Percentiles rank a stretch among this genome's conserved stretches.
phyloP scores from a whole-genome alignment of 1,140 invertebrate species.

The Drosophila nikananu region DNA sequence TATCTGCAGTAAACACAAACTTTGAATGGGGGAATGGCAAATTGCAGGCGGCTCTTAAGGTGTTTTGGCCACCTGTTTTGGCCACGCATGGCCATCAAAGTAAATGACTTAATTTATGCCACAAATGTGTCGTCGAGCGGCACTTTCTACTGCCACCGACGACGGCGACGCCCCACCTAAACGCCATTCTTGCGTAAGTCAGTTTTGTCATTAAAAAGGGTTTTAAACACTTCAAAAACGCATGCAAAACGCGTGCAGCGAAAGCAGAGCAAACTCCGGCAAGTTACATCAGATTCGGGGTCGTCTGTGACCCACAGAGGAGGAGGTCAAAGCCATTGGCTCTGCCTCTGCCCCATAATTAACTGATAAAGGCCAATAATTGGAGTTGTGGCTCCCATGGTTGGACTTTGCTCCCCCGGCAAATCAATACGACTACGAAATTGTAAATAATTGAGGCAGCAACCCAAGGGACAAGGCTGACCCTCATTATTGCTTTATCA shows the following conservation, averaged over 20 bases:
- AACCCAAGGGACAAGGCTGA: conserved; percentile 38
- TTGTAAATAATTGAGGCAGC: conserved; percentile 71
- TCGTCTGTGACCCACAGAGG: conserved; percentile 15
- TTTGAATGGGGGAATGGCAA: conserved; percentile 20
- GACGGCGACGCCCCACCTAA: conserved; percentile 40
- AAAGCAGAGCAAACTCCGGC: conserved; percentile 5
- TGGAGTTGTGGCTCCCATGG: conserved; percentile 24
- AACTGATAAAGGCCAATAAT: conserved; percentile 60
- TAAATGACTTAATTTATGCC: conserved; percentile 77
- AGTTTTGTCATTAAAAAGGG: conserved; percentile 6
- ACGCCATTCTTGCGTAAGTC: conserved; percentile 61
- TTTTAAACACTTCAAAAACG: conserved; percentile 67
- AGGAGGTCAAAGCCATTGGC: conserved; percentile 52
- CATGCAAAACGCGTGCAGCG: conserved; percentile 77
- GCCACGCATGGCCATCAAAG: conserved; percentile 47
- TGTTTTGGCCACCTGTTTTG: conserved; percentile 13
- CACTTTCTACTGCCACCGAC: conserved; percentile 60
- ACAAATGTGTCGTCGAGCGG: conserved; percentile 60
- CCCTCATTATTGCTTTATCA: conserved; percentile 78
- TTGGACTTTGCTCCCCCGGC: conserved; percentile 38
- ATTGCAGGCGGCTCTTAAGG: conserved; percentile 30
- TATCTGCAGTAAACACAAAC: neutral
- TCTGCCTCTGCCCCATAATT: conserved; percentile 42
- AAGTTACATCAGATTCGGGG: conserved; percentile 60
- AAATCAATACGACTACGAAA: conserved; percentile 72